Evolutionary conservation across 2,888 invertebrate genomes (phyloP), one percentile per base, ranked within the genome.

Genomic region (Melieria crassipennis): DNA sequence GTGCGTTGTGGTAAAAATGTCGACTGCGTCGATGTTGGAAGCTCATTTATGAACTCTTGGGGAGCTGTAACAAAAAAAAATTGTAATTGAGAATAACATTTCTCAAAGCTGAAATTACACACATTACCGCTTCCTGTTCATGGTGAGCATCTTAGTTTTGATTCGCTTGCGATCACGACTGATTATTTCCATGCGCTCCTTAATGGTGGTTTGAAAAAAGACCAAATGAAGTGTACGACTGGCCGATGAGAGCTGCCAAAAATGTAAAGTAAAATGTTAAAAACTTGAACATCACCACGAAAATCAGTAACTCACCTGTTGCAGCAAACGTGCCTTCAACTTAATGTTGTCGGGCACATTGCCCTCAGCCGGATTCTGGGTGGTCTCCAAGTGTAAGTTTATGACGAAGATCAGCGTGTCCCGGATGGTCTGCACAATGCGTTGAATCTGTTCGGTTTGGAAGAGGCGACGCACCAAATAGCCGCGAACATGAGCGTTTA

Each of bases 401-500:
- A 86, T 76, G 68, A 85, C 85, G 77, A 86, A 86, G 64, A 86
- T 80, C 16, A 86, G 75, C 0, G 86, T 86, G 65, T 86, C 86
- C 56, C 80, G 82, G 70, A 86, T 86, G n/a, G 86, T 86, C 71
- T 84, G 83, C 0, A 86, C 94, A 16, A 95, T 89, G 70, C 89
- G 89, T 85, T 93, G 92, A 11, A 97, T 93, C 78, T 93, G 91
- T 79, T 93, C 93, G 0, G 96, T 95, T 79, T 89, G 89, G 87
- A 97, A 90, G 67, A 97, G 88, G 58, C 96, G 90, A 64, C 97
- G 90, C 42, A 93, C 92, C 69, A 97, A 88, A 85, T 91, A 96
- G 0, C 97, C 97, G 79, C 91, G 92, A 43, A 89, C 90, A 78
- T 88, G 88, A 7, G 94, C 92, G 76, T 91, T 91, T 72, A 94